A percentile compares a stretch with the other conserved stretches of the same genome.
Evolutionary conservation across 2,113 vertebrate species (phyloP).

Genomic region (Xiphophorus couchianus): DNA sequence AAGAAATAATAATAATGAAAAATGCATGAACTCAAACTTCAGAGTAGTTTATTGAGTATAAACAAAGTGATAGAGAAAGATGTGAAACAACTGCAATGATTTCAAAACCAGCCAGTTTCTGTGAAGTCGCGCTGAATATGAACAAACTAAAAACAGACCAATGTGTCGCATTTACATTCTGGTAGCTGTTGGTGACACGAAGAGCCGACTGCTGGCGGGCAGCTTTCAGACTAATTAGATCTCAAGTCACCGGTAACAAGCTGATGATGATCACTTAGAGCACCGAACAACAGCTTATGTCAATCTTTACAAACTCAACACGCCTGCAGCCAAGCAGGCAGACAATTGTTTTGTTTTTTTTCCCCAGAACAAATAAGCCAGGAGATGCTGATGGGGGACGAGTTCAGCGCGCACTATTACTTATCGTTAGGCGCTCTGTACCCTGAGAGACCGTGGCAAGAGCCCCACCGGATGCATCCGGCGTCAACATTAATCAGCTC

Average conservation of each 20-base stretch:
- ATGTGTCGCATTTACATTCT: slow-evolving; percentile 59
- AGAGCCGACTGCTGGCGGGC: slow-evolving; percentile 35
- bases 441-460: slow-evolving; percentile 19
- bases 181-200: slow-evolving; percentile 47
- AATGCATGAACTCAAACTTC: slow-evolving; percentile 12
- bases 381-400: slow-evolving; percentile 29
- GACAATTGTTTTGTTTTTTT: slow-evolving; percentile 16
- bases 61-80: slow-evolving; percentile 45
- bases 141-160: slow-evolving; percentile 38
- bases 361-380: slow-evolving; percentile 43
- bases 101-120: slow-evolving; percentile 33
- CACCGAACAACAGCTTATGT: slow-evolving; percentile 41
- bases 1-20: not conserved
- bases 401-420: slow-evolving; percentile 14
- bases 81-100: slow-evolving; percentile 2
- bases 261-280: slow-evolving; percentile 41
- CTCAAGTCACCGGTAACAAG: slow-evolving; percentile 23
- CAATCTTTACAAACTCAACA: slow-evolving; percentile 43
- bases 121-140: slow-evolving; percentile 44
- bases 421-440: slow-evolving; percentile 43
- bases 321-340: slow-evolving; percentile 36
- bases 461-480: slow-evolving; percentile 22
- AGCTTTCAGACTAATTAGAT: slow-evolving; percentile 45
- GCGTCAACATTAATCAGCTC: slow-evolving; percentile 29
- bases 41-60: slow-evolving; percentile 68